Percentiles rank a stretch among this genome's conserved stretches.
Evolutionary conservation across 2,113 vertebrate species (phyloP).

Genomic region (Catharus fuscescens): DNA sequence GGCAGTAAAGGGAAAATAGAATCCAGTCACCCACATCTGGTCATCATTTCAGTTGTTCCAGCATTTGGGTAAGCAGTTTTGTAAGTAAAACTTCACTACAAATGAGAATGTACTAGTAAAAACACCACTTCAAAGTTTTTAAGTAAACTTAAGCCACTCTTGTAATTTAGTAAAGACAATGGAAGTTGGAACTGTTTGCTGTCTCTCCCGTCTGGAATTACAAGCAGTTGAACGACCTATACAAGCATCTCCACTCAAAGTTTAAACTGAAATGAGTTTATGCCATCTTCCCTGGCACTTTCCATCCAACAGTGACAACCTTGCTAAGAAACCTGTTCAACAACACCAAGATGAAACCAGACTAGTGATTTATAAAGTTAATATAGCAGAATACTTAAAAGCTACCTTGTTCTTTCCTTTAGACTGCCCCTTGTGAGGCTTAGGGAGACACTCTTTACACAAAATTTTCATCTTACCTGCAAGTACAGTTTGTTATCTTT

Average conservation of each 20-base stretch:
- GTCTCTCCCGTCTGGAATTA: not conserved
- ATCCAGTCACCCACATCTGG: not conserved
- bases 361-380: not conserved
- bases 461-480: conserved; percentile 82
- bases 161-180: not conserved
- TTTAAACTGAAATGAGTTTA: not conserved
- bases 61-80: not conserved
- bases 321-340: not conserved
- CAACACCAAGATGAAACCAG: not conserved
- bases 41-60: not conserved
- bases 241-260: not conserved
- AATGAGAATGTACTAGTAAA: not conserved
- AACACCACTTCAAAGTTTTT: not conserved
- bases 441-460: not conserved
- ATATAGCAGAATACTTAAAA: not conserved
- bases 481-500: conserved; percentile 98
- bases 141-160: not conserved
- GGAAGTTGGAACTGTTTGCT: not conserved
- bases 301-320: not conserved
- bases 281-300: not conserved
- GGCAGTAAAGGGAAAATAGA: fast-evolving
- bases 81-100: not conserved
- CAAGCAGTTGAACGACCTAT: fast-evolving
- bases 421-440: not conserved
- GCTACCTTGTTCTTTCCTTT: not conserved